These are phyloP conservation scores for Philypnodon macrostomus DNA, from an alignment of 2,797 vertebrate genomes.

Conservation along the genomic window DNA sequence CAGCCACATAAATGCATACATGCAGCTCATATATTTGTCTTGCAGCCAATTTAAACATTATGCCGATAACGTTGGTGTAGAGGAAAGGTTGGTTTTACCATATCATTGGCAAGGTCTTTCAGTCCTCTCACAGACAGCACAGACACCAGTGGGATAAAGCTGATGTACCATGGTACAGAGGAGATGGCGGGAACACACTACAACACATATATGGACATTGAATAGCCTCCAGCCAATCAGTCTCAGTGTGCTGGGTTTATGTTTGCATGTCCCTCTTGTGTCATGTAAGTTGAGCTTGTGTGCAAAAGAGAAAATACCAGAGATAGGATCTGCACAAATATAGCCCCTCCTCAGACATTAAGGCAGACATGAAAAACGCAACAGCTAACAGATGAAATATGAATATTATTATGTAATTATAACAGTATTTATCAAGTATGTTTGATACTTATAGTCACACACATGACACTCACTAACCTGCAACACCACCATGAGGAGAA, in stretches of 20 bases:
- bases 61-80: background rate
- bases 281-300: too few species aligned
- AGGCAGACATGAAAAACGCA: too few species aligned
- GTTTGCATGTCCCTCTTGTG: conserved; percentile 5
- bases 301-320: too few species aligned
- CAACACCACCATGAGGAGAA: conserved; percentile 84
- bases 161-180: conserved; percentile 88
- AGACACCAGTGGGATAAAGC: conserved; percentile 77
- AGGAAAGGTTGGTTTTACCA: conserved; percentile 74
- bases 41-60: conserved; percentile 15
- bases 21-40: conserved; percentile 31
- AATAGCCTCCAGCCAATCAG: background rate
- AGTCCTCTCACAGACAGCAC: conserved; percentile 81
- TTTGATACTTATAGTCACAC: too few species aligned
- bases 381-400: too few species aligned
- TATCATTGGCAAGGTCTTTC: conserved; percentile 84
- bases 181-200: conserved; percentile 85
- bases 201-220: conserved; percentile 7
- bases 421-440: too few species aligned
- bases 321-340: too few species aligned
- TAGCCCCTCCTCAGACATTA: too few species aligned
- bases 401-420: too few species aligned
- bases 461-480: conserved; percentile 76
- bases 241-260: background rate
- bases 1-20: conserved; percentile 26